These are phyloP conservation scores for Wasmannia auropunctata DNA, from an alignment of 1,140 invertebrate species.

Conservation along the genomic window DNA sequence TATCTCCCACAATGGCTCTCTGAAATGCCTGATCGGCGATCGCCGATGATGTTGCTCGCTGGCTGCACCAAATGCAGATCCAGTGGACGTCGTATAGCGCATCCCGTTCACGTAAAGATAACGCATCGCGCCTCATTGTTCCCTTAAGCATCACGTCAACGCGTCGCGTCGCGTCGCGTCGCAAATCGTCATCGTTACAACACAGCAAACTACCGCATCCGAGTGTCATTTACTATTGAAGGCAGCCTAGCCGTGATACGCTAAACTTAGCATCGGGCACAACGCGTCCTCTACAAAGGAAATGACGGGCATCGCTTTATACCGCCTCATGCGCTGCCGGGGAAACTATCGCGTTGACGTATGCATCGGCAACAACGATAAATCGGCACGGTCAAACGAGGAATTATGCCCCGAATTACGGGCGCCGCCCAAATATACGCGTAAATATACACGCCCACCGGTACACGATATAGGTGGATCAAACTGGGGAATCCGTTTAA, in stretches of 20 bases:
- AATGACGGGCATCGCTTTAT: conserved; percentile 60
- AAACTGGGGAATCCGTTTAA: conserved; percentile 27
- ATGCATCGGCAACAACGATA: conserved; percentile 66
- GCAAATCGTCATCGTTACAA: conserved; percentile 73
- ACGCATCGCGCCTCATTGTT: conserved; percentile 65
- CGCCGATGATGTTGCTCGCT: background rate
- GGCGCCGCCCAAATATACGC: conserved; percentile 23
- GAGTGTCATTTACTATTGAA: conserved; percentile 76
- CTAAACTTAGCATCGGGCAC: conserved; percentile 72
- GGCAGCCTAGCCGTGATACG: conserved; percentile 65
- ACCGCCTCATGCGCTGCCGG: conserved; percentile 51
- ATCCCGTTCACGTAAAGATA: conserved; percentile 65
- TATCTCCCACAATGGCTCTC: background rate
- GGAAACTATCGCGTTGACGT: conserved; percentile 66
- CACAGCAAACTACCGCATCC: conserved; percentile 73
- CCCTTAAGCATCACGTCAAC: conserved; percentile 67
- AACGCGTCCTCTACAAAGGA: conserved; percentile 63
- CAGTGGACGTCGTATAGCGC: conserved; percentile 41
- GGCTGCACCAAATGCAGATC: conserved; percentile 29
- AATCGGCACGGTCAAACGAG: conserved; percentile 59
- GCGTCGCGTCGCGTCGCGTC: conserved; percentile 63
- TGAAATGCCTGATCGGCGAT: background rate
- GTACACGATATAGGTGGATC: background rate
- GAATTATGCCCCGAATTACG: conserved; percentile 61
- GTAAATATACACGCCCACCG: conserved; percentile 37